These are phyloP conservation scores for Megalurothrips usitatus DNA, from an alignment of 2,888 invertebrate species.

Conservation along the genomic window DNA sequence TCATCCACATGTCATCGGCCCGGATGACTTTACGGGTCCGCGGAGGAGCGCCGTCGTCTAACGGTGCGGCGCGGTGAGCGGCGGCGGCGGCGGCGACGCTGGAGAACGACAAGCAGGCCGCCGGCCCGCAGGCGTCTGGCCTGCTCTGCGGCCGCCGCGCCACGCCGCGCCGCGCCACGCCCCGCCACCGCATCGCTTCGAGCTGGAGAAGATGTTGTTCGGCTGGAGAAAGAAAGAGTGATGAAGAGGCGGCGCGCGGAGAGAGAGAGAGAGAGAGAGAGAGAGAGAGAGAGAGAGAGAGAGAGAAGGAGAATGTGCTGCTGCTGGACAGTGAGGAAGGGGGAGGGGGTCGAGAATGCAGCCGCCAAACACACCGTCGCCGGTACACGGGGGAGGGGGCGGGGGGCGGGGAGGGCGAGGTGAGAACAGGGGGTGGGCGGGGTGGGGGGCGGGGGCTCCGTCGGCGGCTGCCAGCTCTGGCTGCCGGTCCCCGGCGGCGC, in stretches of 20 bases:
- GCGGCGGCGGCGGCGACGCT: too few relatives aligned
- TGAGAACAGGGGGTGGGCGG: background rate
- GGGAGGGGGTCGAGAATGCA: constrained; percentile 12
- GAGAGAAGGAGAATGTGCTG: background rate
- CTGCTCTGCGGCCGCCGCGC: background rate
- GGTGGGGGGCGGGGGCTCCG: background rate
- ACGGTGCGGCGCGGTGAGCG: too few relatives aligned
- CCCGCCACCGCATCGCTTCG: background rate
- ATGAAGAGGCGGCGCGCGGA: background rate
- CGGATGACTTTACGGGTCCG: too few relatives aligned
- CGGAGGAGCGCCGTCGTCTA: too few relatives aligned
- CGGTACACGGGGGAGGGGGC: background rate
- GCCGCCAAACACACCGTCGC: constrained; percentile 8
- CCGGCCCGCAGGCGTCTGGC: background rate
- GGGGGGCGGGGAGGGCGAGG: background rate
- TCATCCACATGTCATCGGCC: too few relatives aligned
- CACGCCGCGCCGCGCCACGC: background rate
- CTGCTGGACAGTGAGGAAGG: background rate
- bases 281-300: constrained; percentile 21
- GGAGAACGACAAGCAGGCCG: background rate
- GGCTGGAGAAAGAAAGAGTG: background rate
- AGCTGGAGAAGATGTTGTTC: background rate
- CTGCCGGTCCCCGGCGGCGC: background rate
- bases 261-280: constrained; percentile 18
- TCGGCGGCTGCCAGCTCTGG: background rate